Base-by-base conservation (phyloP, 37 sponge, comb jelly and placozoan genomes). In the Dysidea cf. avara region DNA sequence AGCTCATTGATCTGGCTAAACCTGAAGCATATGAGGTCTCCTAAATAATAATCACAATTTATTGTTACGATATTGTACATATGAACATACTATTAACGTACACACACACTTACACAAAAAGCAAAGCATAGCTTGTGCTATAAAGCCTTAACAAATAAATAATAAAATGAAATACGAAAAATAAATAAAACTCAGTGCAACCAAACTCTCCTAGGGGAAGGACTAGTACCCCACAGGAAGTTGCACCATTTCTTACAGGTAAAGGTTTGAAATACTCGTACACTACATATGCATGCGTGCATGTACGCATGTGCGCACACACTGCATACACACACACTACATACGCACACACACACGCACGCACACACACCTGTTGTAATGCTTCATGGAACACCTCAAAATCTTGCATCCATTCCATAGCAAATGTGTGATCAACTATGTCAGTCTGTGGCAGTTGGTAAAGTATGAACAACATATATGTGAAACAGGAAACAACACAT, bases 341-440 rank as follows among this genome's bases (percentile, higher is more conserved):
- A n/a, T n/a, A n/a, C n/a, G n/a, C n/a, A n/a, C n/a, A n/a, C n/a
- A n/a, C n/a, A n/a, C n/a, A n/a, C 49, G 7, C 2, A 32, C 33
- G 5, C 28, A 25, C 29, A 29, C 68, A 24, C 26, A 89, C 90
- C 71, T 89, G 71, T 18, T 90, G 87, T 22, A 96, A 35, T 0
- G 97, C 94, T 50, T 82, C 83, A 24, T 93, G 88, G 65, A 93
- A 96, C 9, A 72, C 76, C 46, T 93, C 94, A 79, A 96, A 96
- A 68, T 96, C 97, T 7, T 64, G 69, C 97, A 96, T 96, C 97
- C 97, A 96, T 29, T 96, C 97, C 26, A 87, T 59, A 34, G 91
- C 97, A 84, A 93, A 96, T 24, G 72, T 74, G 66, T 86, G 82
- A 61, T 93, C 94, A 37, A 93, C 88, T 54, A 93, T 80, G 36